A percentile compares a stretch with the other conserved stretches of the same genome.
phyloP scores from a whole-genome alignment of 2,888 invertebrate species.

The Cantharis flavilabris region DNA sequence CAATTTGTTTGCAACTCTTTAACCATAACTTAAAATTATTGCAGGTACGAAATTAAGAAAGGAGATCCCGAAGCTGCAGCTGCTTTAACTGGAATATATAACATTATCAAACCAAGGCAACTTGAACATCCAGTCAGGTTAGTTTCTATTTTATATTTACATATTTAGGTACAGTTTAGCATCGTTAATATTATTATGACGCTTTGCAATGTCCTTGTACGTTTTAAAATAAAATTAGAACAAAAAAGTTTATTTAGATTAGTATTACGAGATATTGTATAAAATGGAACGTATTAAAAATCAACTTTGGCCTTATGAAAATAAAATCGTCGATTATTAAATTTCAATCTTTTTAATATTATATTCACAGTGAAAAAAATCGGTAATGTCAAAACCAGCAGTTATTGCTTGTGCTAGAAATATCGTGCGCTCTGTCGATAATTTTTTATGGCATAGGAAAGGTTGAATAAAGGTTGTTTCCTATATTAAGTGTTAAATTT shows the following conservation, averaged over 20 bases:
- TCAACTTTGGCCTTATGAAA: neutral
- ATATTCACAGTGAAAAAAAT: neutral
- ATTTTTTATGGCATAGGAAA: neutral
- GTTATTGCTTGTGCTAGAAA: neutral
- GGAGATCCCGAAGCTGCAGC: constrained; percentile 64
- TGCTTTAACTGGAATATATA: constrained; percentile 61
- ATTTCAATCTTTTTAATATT: neutral
- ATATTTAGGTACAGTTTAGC: neutral
- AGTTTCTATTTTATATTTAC: constrained; percentile 54
- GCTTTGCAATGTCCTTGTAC: neutral
- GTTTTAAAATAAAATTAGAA: neutral
- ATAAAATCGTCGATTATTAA: neutral
- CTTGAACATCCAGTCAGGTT: constrained; percentile 81
- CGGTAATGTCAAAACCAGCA: neutral
- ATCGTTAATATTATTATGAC: neutral
- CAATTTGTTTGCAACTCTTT: neutral
- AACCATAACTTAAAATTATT: constrained; percentile 25
- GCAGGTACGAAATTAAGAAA: constrained; percentile 67
- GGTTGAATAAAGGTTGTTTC: neutral
- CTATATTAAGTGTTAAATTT: neutral
- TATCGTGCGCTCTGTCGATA: neutral
- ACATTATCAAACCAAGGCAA: constrained; percentile 75
- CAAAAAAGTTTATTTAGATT: neutral
- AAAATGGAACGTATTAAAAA: neutral
- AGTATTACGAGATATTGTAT: neutral